Base-by-base conservation (phyloP, 2,113 vertebrate species). In the Hippocampus comes region DNA sequence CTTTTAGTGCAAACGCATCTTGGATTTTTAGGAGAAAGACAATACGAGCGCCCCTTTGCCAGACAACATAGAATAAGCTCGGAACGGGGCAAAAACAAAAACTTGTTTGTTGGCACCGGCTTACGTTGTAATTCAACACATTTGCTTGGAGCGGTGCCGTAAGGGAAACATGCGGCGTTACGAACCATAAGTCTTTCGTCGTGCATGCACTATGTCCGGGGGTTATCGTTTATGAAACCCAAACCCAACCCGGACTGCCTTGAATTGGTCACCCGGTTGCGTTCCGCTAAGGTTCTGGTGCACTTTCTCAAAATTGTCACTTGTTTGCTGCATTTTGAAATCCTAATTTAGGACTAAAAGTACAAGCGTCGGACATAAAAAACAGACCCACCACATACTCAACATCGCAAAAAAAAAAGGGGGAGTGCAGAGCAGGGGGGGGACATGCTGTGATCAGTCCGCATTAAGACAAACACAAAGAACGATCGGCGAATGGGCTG, bases 381-480 rank as follows among this genome's bases (percentile, higher is more conserved):
- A 42, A 21, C 63, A 65, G 63, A 21, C 63, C 27, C 10, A 15
- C 63, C 41, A 8, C 41, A 43, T 8, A 23, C n/a, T 23, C 38
- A 64, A 64, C 63, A 42, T 64, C 63, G 23, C 38, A 64, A 41
- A 41, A 41, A 63, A 61, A 1, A 18, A 20, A 41, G 51, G 1
- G n/a, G 8, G 53, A 1, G 20, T 23, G n/a, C 1, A 4, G 21
- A 8, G 53, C 2, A 11, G 49, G 20, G 10, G n/a, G 2, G 72
- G 85, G 53, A 81, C 76, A 84, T 72, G 79, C 78, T 84, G 79
- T 84, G 82, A 89, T 82, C 72, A 68, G 78, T 89, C 78, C 80
- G 76, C 78, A 86, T 76, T 74, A 79, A 88, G 78, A 87, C 85
- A 86, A 88, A 86, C 86, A 88, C 78, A 59, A 76, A 87, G 76